These are phyloP conservation scores for Microplitis mediator DNA, from an alignment of 1,140 invertebrate species.

Conservation along the genomic window DNA sequence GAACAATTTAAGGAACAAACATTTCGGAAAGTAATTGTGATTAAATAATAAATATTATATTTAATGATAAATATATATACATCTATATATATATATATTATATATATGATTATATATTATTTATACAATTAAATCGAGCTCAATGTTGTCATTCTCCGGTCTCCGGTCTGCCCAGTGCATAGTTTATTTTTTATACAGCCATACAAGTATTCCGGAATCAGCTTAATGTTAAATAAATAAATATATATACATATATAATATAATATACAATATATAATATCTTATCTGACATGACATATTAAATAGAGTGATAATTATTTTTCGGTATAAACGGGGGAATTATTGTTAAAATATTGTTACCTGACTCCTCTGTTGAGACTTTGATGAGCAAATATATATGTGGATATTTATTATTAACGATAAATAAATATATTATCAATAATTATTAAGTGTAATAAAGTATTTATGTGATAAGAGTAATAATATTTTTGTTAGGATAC, in stretches of 20 bases:
- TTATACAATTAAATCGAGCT: background rate
- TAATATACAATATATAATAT: background rate
- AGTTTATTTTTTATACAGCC: constrained; percentile 21
- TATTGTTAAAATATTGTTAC: constrained; percentile 3
- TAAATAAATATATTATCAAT: background rate
- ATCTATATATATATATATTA: background rate
- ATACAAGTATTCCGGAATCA: background rate
- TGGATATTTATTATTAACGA: background rate
- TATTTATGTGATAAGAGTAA: constrained; percentile 24
- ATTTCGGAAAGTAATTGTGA: background rate
- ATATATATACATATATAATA: background rate
- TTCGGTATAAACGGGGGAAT: background rate
- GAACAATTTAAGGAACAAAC: background rate
- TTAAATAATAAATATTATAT: background rate
- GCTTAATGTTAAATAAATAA: background rate
- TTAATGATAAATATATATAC: background rate
- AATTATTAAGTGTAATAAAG: background rate
- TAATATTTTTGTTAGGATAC: constrained; percentile 25
- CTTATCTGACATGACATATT: background rate
- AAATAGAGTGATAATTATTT: background rate
- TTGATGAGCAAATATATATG: background rate
- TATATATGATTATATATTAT: background rate
- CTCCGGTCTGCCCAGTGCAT: background rate
- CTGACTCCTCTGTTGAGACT: background rate
- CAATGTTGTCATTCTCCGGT: background rate